Conservation (phyloP, 2,113 vertebrate species). For the Brienomyrus longianalis region DNA sequence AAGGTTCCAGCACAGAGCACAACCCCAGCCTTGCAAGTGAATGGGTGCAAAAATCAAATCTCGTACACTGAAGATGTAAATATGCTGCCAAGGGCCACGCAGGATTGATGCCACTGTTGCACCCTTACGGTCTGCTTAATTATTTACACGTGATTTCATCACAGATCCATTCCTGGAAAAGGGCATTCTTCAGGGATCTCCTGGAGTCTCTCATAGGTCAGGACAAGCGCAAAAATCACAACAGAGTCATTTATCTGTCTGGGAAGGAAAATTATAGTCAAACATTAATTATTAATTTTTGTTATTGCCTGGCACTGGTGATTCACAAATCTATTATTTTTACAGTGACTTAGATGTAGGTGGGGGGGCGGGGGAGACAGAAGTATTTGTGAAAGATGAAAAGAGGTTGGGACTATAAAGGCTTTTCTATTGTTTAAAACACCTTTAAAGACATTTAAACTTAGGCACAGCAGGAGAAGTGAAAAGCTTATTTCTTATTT, state of each 20-base stretch:
- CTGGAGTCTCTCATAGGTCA: not conserved
- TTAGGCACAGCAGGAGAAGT: not conserved
- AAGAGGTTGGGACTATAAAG: not conserved
- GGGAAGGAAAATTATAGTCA: slow-evolving; percentile 3
- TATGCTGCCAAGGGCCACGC: not conserved
- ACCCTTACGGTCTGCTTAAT: slow-evolving; percentile 3
- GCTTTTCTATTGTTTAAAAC: not conserved
- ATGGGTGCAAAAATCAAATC: not conserved
- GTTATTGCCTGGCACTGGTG: slow-evolving; percentile 11
- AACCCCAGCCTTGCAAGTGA: not conserved
- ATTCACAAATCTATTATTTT: not conserved
- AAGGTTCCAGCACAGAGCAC: not conserved
- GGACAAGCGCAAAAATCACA: slow-evolving; percentile 20
- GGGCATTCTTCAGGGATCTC: slow-evolving; percentile 5
- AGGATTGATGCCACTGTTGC: slow-evolving; percentile 4
- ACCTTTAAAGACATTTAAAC: not conserved
- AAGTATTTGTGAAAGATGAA: not conserved
- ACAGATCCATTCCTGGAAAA: not conserved
- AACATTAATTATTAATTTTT: slow-evolving; percentile 12
- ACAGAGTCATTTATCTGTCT: slow-evolving; percentile 23
- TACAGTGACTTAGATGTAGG: not conserved
- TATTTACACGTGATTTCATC: slow-evolving; percentile 14
- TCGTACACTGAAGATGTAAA: not conserved
- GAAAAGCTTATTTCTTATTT: not conserved
- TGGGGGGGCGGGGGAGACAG: not conserved